These are phyloP conservation scores for Ferdinandea cuprea DNA, from an alignment of 2,888 invertebrate species.

Conservation along the genomic window DNA sequence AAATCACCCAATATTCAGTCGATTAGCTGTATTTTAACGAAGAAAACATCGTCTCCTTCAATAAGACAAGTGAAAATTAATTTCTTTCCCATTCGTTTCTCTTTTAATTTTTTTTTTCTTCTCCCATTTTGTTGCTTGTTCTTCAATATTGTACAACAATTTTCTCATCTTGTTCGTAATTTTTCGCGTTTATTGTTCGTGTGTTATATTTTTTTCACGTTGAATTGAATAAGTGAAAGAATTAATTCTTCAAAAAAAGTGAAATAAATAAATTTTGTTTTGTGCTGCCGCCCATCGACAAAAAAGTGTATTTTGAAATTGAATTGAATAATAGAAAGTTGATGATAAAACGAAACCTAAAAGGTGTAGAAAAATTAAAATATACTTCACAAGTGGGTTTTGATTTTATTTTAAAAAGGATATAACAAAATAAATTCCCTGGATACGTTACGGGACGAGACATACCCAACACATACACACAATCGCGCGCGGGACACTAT, in stretches of 20 bases:
- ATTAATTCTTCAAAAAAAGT: slow-evolving; percentile 37
- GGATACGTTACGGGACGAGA: slow-evolving; percentile 43
- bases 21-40: slow-evolving; percentile 4
- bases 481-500: too few relatives aligned
- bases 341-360: slow-evolving; percentile 26
- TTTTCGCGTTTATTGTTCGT: slow-evolving; percentile 26
- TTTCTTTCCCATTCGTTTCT: slow-evolving; percentile 32
- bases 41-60: slow-evolving; percentile 38
- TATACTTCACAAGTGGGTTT: slow-evolving; percentile 44
- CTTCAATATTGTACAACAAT: slow-evolving; percentile 62
- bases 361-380: slow-evolving; percentile 32
- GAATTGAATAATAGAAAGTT: slow-evolving; percentile 63
- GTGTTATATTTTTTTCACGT: slow-evolving; percentile 15
- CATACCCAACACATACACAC: slow-evolving; percentile 3
- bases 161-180: slow-evolving; percentile 25
- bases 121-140: slow-evolving; percentile 19
- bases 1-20: background rate
- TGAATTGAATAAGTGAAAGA: slow-evolving; percentile 20
- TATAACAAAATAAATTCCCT: slow-evolving; percentile 48
- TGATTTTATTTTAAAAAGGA: slow-evolving; percentile 58
- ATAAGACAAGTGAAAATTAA: slow-evolving; percentile 47
- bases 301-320: slow-evolving; percentile 33
- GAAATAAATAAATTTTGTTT: slow-evolving; percentile 32
- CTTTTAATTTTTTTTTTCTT: slow-evolving; percentile 11
- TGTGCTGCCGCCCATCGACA: slow-evolving; percentile 2